phyloP scores from a whole-genome alignment of 1,140 invertebrate genomes.

The Aleiodes sp. region DNA sequence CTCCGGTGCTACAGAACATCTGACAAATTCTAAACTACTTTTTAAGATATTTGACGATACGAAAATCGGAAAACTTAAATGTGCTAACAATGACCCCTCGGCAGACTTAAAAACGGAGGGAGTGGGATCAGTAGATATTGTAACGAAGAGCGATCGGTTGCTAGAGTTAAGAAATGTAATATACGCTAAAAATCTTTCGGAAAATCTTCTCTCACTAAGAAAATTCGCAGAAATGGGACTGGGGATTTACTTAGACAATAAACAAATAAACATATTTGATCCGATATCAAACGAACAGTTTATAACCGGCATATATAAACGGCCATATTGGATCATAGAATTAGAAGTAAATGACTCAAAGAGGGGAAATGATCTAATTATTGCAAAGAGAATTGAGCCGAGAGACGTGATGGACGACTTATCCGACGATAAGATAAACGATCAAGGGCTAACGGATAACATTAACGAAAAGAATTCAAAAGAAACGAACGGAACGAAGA shows the following conservation, averaged over 20 bases:
- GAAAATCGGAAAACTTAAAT: conserved; percentile 21
- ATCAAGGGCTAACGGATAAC: too few relatives aligned
- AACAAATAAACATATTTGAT: conserved; percentile 20
- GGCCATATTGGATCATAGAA: conserved; percentile 35
- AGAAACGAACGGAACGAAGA: too few relatives aligned
- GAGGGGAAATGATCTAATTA: background rate
- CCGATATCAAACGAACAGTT: conserved; percentile 18
- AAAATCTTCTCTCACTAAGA: conserved; percentile 25
- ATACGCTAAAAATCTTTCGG: conserved; percentile 9
- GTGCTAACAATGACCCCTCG: conserved; percentile 26
- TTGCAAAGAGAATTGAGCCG: background rate
- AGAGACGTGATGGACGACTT: conserved; percentile 2
- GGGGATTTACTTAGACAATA: conserved; percentile 22
- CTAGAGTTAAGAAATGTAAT: conserved; percentile 22
- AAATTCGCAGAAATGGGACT: conserved; percentile 32
- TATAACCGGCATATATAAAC: conserved; percentile 26
- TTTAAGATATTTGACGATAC: conserved; percentile 32
- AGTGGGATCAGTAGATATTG: conserved; percentile 15
- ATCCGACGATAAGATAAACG: background rate
- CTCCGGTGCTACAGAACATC: conserved; percentile 37
- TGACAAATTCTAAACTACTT: conserved; percentile 32
- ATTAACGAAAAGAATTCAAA: too few relatives aligned
- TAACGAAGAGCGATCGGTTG: background rate
- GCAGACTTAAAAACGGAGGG: conserved; percentile 25
- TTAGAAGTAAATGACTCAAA: conserved; percentile 22